Percentiles rank a stretch among this genome's conserved stretches.
Evolutionary conservation across 1,140 invertebrate genomes (phyloP).

Genomic region (Drosophila albomicans): DNA sequence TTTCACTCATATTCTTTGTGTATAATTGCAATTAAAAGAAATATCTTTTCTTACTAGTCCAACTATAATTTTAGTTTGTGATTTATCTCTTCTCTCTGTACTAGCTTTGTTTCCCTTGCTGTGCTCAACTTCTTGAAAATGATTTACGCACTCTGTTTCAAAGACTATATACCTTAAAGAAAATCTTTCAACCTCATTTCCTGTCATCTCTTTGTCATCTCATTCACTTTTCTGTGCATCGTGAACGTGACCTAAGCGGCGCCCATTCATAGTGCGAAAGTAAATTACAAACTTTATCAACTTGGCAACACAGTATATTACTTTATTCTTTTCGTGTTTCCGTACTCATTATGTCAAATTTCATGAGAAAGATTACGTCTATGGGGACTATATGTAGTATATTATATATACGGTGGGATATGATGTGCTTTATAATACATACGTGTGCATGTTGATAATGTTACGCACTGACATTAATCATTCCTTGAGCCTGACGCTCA

Average conservation of each 20-base stretch:
- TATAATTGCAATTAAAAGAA: neutral
- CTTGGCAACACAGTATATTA: conserved; percentile 10
- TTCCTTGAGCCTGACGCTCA: conserved; percentile 59
- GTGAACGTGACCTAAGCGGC: conserved; percentile 36
- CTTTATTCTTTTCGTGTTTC: conserved; percentile 46
- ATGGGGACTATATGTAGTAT: neutral
- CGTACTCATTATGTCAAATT: conserved; percentile 66
- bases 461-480: conserved; percentile 71
- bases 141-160: conserved; percentile 1
- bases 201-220: conserved; percentile 29
- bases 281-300: conserved; percentile 51
- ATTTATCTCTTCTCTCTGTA: neutral
- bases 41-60: neutral
- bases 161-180: neutral
- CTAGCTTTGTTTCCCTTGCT: neutral
- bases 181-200: conserved; percentile 35
- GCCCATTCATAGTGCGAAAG: conserved; percentile 39
- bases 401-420: neutral
- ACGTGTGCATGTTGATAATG: conserved; percentile 55
- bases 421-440: conserved; percentile 30
- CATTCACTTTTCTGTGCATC: conserved; percentile 17
- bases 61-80: neutral
- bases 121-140: neutral
- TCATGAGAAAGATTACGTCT: conserved; percentile 71
- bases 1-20: neutral